Evolutionary conservation across 2,888 invertebrate genomes (phyloP).

Genomic region (Drosophila stalkeri): DNA sequence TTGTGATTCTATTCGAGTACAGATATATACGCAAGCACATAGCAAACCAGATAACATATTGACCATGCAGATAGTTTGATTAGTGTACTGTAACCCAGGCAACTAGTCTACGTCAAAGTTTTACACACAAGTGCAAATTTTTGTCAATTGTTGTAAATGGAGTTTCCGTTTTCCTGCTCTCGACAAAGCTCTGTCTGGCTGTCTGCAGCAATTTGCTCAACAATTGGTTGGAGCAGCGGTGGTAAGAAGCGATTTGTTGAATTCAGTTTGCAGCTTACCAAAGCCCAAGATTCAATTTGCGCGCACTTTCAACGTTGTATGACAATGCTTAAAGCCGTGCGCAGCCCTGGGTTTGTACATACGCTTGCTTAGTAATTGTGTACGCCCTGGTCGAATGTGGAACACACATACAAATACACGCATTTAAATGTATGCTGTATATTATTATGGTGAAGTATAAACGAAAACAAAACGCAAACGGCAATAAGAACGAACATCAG

Average conservation of each 20-base stretch:
- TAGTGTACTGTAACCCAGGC: conserved; percentile 27
- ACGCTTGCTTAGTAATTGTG: conserved; percentile 16
- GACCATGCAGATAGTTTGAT: background rate
- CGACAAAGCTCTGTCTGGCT: conserved; percentile 33
- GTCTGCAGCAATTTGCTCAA: conserved; percentile 47
- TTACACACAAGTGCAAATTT: conserved; percentile 72
- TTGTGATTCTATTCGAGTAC: background rate
- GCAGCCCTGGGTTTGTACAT: conserved; percentile 41
- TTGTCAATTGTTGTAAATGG: conserved; percentile 75
- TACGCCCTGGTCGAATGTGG: conserved; percentile 47
- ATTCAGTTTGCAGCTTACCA: conserved; percentile 30
- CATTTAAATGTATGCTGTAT: background rate
- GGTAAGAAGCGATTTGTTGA: conserved; percentile 41
- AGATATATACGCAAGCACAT: background rate
- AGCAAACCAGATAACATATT: background rate
- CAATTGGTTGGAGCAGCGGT: conserved; percentile 36
- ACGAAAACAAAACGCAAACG: conserved; percentile 58
- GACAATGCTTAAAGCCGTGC: background rate
- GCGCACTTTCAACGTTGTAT: conserved; percentile 43
- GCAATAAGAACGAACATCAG: conserved; percentile 52
- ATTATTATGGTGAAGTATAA: conserved; percentile 47
- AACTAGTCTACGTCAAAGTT: conserved; percentile 55
- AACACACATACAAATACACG: conserved; percentile 12
- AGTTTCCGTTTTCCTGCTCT: conserved; percentile 62
- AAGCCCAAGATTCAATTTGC: conserved; percentile 46